These are phyloP conservation scores for Cotesia congregata DNA, from an alignment of 2,888 invertebrate species.

Conservation along the genomic window DNA sequence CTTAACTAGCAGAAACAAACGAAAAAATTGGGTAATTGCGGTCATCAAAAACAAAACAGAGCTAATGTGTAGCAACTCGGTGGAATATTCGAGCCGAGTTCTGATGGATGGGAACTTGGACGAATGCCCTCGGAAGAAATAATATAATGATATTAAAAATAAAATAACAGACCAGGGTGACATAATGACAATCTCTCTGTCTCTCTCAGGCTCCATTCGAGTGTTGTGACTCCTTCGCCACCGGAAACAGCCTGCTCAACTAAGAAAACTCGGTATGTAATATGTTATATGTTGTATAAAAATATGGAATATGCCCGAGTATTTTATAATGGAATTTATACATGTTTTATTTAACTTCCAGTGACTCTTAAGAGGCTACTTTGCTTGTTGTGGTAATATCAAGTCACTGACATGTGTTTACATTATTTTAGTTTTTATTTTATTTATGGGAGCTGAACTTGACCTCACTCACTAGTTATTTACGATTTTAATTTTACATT, in stretches of 20 bases:
- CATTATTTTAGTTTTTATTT: neutral
- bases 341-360: slow-evolving; percentile 7
- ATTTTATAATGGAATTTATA: neutral
- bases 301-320: neutral
- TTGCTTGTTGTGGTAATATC: neutral
- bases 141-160: slow-evolving; percentile 30
- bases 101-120: slow-evolving; percentile 26
- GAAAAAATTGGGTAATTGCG: neutral
- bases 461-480: slow-evolving; percentile 24
- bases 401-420: slow-evolving; percentile 18
- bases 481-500: neutral
- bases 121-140: slow-evolving; percentile 45
- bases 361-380: neutral
- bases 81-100: neutral
- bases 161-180: slow-evolving; percentile 58
- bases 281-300: too few relatives aligned
- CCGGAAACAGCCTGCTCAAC: slow-evolving; percentile 44
- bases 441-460: slow-evolving; percentile 6
- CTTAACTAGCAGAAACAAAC: too few relatives aligned
- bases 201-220: slow-evolving; percentile 15
- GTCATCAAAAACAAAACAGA: neutral
- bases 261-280: slow-evolving; percentile 25
- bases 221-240: neutral
- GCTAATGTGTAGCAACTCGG: too few relatives aligned
- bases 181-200: slow-evolving; percentile 56